Evolutionary conservation across 2,113 vertebrate genomes (phyloP).

Genomic region (human (Homo sapiens)): GRCh38 chr4:159400501-159401000

Average conservation of each 20-base stretch:
- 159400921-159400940: not conserved
- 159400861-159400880: not conserved
- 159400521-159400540: not conserved
- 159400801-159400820: not conserved
- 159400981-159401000: not conserved
- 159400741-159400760: conserved; percentile 50
- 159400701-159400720: conserved; percentile 27
- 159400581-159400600: not conserved
- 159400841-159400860: not conserved
- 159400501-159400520: not conserved
- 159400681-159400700: conserved; percentile 52
- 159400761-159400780: not conserved
- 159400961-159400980: not conserved
- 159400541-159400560: not conserved
- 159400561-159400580: not conserved
- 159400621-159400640: not conserved
- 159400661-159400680: conserved; percentile 18
- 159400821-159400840: not conserved
- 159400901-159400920: not conserved
- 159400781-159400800: not conserved
- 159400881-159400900: not conserved
- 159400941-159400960: not conserved
- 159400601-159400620: not conserved
- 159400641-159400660: not conserved
- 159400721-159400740: conserved; percentile 25